Evolutionary conservation across 1,140 invertebrate genomes (phyloP).

Genomic region (Drosophila kurseongensis): DNA sequence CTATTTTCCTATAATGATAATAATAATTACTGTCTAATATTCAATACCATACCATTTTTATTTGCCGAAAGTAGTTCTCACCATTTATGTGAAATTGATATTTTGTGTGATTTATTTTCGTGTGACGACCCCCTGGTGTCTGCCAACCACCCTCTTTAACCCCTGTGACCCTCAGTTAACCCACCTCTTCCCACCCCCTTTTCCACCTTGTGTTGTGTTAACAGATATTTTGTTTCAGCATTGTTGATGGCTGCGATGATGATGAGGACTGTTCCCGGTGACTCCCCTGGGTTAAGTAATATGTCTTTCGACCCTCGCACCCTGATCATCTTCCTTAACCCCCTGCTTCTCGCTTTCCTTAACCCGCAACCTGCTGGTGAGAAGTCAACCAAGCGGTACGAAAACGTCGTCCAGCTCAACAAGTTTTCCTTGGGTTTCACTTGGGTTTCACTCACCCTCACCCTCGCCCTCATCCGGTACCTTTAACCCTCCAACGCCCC

Average conservation of each 20-base stretch:
- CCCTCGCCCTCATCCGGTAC: not conserved
- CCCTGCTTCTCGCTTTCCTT: not conserved
- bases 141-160: constrained; percentile 11
- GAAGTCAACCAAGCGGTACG: constrained; percentile 71
- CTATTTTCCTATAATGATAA: no score
- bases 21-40: no score
- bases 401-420: constrained; percentile 66
- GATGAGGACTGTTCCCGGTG: constrained; percentile 47
- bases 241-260: constrained; percentile 29
- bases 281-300: constrained; percentile 43
- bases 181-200: not conserved
- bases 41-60: no score
- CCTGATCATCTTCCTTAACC: constrained; percentile 5
- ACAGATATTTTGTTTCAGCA: constrained; percentile 59
- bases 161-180: constrained; percentile 5
- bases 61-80: constrained; percentile 4
- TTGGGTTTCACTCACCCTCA: not conserved
- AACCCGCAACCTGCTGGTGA: constrained; percentile 22
- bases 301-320: constrained; percentile 36
- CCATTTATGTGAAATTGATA: constrained; percentile 27
- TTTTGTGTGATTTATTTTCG: constrained; percentile 37
- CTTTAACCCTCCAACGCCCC: constrained; percentile 27
- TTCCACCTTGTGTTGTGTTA: constrained; percentile 47
- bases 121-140: constrained; percentile 19
- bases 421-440: constrained; percentile 53